These are phyloP conservation scores for Meghimatium bilineatum DNA, from an alignment of 2,888 invertebrate genomes.

Conservation along the genomic window DNA sequence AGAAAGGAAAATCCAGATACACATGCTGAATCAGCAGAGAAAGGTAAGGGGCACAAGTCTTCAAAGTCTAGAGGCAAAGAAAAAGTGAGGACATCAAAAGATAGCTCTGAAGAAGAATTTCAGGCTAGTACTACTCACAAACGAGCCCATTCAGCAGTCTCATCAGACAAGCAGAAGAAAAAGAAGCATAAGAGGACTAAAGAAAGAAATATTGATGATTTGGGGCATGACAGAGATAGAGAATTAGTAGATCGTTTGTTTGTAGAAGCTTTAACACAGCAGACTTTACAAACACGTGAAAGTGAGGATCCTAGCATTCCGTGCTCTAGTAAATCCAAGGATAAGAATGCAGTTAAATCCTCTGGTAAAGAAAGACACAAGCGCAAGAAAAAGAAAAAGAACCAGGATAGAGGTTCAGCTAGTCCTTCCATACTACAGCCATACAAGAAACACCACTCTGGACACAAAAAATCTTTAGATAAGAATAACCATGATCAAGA, in stretches of 20 bases:
- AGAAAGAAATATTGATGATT: neutral
- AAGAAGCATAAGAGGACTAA: conserved; percentile 30
- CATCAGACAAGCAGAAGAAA: conserved; percentile 28
- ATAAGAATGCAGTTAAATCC: conserved; percentile 4
- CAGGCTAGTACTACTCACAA: neutral
- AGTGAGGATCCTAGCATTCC: neutral
- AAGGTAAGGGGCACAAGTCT: conserved; percentile 20
- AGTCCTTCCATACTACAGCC: conserved; percentile 17
- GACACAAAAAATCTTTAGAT: conserved; percentile 63
- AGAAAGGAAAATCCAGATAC: conserved; percentile 47
- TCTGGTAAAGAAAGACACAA: conserved; percentile 31
- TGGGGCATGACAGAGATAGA: conserved; percentile 38
- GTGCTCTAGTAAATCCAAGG: conserved; percentile 29
- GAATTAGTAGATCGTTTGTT: conserved; percentile 51
- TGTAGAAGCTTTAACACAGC: conserved; percentile 37
- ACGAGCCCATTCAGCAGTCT: neutral
- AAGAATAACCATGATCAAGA: conserved; percentile 12
- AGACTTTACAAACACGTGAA: neutral
- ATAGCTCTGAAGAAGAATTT: conserved; percentile 16
- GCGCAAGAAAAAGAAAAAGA: conserved; percentile 32
- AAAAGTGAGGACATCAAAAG: conserved; percentile 10
- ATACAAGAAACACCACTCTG: conserved; percentile 70
- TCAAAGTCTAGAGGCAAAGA: conserved; percentile 30
- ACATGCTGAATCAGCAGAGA: conserved; percentile 14
- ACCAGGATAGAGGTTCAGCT: conserved; percentile 4